Conservation (phyloP, 2,888 invertebrate species). For the Oligia fasciuncula region DNA sequence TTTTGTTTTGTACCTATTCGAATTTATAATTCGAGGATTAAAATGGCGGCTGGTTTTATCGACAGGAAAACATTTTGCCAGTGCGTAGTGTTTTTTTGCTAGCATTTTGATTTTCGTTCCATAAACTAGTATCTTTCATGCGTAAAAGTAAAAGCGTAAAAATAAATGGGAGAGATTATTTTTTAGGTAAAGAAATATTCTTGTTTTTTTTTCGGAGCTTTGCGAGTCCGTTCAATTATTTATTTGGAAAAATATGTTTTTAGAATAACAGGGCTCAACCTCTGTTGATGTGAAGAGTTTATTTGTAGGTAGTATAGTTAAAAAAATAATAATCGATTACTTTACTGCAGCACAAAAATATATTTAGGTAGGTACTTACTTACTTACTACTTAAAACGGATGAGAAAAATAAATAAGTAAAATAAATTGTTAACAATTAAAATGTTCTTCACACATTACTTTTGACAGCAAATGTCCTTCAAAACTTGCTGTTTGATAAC, state of each 20-base stretch:
- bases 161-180: too few relatives aligned
- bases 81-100: background rate
- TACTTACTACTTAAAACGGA: background rate
- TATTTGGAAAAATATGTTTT: background rate
- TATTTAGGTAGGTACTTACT: background rate
- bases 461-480: constrained; percentile 23
- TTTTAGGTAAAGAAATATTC: background rate
- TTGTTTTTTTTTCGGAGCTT: background rate
- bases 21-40: constrained; percentile 24
- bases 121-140: background rate
- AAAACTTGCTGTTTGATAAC: constrained; percentile 22
- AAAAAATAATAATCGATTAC: background rate
- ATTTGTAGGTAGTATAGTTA: too few relatives aligned
- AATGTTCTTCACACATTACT: constrained; percentile 9
- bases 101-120: background rate
- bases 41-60: constrained; percentile 38
- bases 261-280: background rate
- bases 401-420: background rate
- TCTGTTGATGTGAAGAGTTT: background rate
- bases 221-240: background rate
- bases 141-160: background rate
- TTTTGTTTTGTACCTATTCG: constrained; percentile 19
- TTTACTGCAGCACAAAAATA: background rate
- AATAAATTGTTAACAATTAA: constrained; percentile 9
- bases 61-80: constrained; percentile 16